Base-by-base conservation (phyloP, 2,113 vertebrate species). In the Gallinago paraguaiae region DNA sequence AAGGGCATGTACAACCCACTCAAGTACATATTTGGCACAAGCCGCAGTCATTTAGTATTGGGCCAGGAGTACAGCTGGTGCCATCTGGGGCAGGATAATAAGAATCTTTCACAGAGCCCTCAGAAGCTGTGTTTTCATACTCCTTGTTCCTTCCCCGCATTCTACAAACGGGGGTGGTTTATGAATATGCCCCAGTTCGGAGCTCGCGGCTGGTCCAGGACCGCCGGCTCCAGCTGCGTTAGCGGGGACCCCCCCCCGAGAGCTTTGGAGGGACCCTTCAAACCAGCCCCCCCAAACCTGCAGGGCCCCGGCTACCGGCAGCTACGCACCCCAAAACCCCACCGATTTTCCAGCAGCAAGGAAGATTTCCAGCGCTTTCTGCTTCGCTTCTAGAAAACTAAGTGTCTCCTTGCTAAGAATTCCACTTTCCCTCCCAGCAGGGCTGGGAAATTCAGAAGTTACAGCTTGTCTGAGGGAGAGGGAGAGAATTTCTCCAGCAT, bases 11-110 rank as follows among this genome's bases (percentile, higher is more conserved):
- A 94, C 80, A 91, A 90, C 92, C 93, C 95, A 94, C 95, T 96
- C 96, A 91, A 92, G 95, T 86, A 93, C 97, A 96, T 97, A 97
- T 96, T 97, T 98, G 97, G 96, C 96, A 96, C 85, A 83, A 91
- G 90, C 76, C 86, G 6, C 79, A 61, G 94, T 60, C 96, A 90
- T 89, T 75, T 86, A 91, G 93, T 22, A 23, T 84, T 95, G 96
- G 95, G 70, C 69, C 93, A 82, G 78, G 92, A 96, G 84, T 92
- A 94, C 96, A 95, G 97, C 97, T 90, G 95, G 97, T 96, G 88
- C 95, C 95, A 93, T 96, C 86, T 88, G 90, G 96, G 95, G 89
- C 64, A 79, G 95, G 95, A 97, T 90, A 97, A 96, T 96, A 88
- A 90, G 95, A 92, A 95, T 93, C 97, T 97, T 97, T 97, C 97